A percentile compares a stretch with the other conserved stretches of the same genome.
These are phyloP conservation scores for Alligator mississippiensis DNA, from an alignment of 2,113 vertebrate genomes.

Conservation along the genomic window DNA sequence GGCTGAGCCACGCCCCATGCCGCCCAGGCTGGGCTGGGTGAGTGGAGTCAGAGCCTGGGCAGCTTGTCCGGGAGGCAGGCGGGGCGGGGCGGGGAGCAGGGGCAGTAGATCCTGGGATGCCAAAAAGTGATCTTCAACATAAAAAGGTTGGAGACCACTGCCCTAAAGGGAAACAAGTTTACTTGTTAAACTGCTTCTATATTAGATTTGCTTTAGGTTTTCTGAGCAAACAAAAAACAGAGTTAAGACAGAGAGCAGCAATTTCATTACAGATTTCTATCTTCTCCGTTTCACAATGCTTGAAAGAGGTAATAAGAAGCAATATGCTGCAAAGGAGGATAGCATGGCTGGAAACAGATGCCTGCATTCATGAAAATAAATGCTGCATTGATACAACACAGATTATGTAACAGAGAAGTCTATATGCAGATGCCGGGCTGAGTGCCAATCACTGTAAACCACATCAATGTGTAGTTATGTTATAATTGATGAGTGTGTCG, in stretches of 20 bases:
- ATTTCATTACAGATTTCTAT: neutral
- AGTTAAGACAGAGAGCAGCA: neutral
- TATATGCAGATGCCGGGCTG: neutral
- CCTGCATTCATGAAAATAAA: constrained; percentile 20
- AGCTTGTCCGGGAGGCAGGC: too few species aligned
- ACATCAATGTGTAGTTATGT: neutral
- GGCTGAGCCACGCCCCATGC: too few species aligned
- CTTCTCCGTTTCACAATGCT: neutral
- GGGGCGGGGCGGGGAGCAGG: too few species aligned
- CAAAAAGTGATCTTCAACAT: too few species aligned
- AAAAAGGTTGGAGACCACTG: too few species aligned
- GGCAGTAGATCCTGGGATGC: too few species aligned
- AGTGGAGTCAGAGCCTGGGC: too few species aligned
- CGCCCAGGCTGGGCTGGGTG: too few species aligned
- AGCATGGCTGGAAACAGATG: constrained; percentile 10
- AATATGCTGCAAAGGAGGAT: neutral
- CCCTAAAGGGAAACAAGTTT: neutral
- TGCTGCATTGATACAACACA: neutral
- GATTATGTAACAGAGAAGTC: neutral
- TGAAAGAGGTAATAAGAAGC: constrained; percentile 5
- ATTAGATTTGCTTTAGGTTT: neutral
- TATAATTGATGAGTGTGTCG: neutral
- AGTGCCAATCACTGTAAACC: neutral
- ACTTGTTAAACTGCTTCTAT: neutral
- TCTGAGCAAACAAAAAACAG: neutral